These are phyloP conservation scores for Anorthoa munda DNA, from an alignment of 2,888 invertebrate species.

Conservation along the genomic window DNA sequence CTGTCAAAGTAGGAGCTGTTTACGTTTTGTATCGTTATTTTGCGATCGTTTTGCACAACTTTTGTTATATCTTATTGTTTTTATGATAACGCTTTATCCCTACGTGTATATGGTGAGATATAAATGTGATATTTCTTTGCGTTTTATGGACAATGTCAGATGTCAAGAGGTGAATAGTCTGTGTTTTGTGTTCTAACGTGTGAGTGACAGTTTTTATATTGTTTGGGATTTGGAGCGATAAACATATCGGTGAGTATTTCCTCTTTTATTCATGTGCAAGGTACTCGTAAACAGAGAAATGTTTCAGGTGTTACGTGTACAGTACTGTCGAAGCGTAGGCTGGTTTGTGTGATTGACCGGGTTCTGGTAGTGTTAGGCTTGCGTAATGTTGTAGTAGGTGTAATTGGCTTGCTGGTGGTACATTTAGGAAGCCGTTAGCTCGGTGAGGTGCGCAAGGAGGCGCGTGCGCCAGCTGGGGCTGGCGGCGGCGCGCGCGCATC, in stretches of 20 bases:
- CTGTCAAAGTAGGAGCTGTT: slow-evolving; percentile 91
- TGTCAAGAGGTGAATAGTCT: slow-evolving; percentile 90
- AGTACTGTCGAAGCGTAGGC: slow-evolving; percentile 52
- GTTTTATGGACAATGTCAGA: slow-evolving; percentile 86
- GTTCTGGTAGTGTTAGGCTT: slow-evolving; percentile 71
- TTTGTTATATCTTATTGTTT: slow-evolving; percentile 89
- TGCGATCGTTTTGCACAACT: slow-evolving; percentile 89
- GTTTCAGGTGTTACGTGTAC: slow-evolving; percentile 70
- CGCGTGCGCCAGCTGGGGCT: slow-evolving; percentile 69
- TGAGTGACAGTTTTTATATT: slow-evolving; percentile 89
- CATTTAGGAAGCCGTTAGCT: slow-evolving; percentile 54
- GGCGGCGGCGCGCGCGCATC: slow-evolving; percentile 69
- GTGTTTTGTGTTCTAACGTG: slow-evolving; percentile 88
- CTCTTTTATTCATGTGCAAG: slow-evolving; percentile 72
- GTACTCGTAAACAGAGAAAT: slow-evolving; percentile 63
- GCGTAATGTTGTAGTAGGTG: slow-evolving; percentile 76
- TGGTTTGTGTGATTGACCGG: slow-evolving; percentile 62
- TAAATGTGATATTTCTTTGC: slow-evolving; percentile 79
- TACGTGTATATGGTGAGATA: slow-evolving; percentile 81
- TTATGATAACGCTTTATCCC: slow-evolving; percentile 84
- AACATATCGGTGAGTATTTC: slow-evolving; percentile 88
- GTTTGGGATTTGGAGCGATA: slow-evolving; percentile 89
- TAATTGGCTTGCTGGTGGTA: slow-evolving; percentile 63
- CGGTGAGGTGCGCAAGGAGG: slow-evolving; percentile 64
- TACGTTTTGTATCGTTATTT: slow-evolving; percentile 90